phyloP scores from a whole-genome alignment of 2,888 invertebrate species.

The Tenthredo livida region DNA sequence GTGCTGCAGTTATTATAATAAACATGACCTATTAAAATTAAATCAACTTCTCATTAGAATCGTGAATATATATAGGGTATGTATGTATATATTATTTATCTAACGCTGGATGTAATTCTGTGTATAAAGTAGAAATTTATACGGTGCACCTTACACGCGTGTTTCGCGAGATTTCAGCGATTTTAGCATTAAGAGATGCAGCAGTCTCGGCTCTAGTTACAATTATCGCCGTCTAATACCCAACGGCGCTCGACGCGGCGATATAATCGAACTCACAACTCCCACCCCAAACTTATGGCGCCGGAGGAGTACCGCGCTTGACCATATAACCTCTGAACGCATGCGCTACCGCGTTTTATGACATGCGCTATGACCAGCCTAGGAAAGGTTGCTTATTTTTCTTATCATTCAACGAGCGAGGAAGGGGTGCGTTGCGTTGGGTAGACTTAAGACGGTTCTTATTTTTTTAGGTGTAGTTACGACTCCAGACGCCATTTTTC shows the following conservation, averaged over 20 bases:
- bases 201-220: too few species aligned
- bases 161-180: too few species aligned
- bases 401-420: background rate
- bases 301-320: background rate
- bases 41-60: slow-evolving; percentile 68
- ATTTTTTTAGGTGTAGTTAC: background rate
- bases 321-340: slow-evolving; percentile 12
- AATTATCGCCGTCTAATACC: too few species aligned
- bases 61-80: background rate
- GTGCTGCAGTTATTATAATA: slow-evolving; percentile 61
- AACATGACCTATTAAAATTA: slow-evolving; percentile 67
- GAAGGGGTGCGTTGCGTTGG: background rate
- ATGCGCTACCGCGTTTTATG: background rate
- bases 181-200: too few species aligned
- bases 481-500: background rate
- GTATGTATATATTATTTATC: background rate
- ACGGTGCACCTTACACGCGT: too few species aligned
- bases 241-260: background rate
- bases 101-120: background rate
- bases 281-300: background rate
- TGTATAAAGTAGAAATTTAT: background rate
- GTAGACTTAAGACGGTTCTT: background rate
- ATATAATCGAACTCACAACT: background rate
- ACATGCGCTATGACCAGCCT: slow-evolving; percentile 1
- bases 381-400: background rate